These are phyloP conservation scores for Syrphus vitripennis DNA, from an alignment of 2,888 invertebrate genomes.

Conservation along the genomic window DNA sequence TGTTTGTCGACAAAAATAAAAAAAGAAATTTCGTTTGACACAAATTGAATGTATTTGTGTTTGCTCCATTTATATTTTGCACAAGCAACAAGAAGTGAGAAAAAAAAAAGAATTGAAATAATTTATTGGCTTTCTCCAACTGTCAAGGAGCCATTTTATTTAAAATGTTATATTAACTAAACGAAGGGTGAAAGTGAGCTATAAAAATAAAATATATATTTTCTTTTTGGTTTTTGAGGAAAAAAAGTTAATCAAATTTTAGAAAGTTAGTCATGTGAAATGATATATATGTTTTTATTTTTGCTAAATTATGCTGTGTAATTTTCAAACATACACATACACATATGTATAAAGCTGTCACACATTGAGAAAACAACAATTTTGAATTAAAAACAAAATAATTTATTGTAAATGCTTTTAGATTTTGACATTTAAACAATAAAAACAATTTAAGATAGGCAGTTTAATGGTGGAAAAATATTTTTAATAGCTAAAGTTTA, in stretches of 20 bases:
- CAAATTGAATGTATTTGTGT: not conserved
- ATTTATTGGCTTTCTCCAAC: not conserved
- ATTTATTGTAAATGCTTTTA: not conserved
- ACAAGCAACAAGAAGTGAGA: not conserved
- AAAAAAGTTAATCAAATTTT: not conserved
- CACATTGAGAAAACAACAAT: not conserved
- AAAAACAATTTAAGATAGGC: not conserved
- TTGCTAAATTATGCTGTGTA: not conserved
- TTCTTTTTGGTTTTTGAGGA: not conserved
- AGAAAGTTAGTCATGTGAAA: not conserved
- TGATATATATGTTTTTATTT: not conserved
- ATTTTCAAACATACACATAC: too few species aligned
- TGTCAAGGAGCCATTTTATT: slow-evolving; percentile 25
- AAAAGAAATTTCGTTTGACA: not conserved
- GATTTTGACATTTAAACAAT: not conserved
- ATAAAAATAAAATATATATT: slow-evolving; percentile 39
- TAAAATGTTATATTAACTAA: slow-evolving; percentile 33
- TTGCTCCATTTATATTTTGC: not conserved
- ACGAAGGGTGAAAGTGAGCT: not conserved
- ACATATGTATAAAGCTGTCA: not conserved
- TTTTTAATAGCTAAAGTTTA: not conserved
- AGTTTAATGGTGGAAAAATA: not conserved
- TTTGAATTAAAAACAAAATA: not conserved
- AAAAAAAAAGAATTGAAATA: not conserved
- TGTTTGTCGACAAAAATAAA: not conserved